These are phyloP conservation scores for Eustalomyia histrio DNA, from an alignment of 2,888 invertebrate genomes.

Conservation along the genomic window DNA sequence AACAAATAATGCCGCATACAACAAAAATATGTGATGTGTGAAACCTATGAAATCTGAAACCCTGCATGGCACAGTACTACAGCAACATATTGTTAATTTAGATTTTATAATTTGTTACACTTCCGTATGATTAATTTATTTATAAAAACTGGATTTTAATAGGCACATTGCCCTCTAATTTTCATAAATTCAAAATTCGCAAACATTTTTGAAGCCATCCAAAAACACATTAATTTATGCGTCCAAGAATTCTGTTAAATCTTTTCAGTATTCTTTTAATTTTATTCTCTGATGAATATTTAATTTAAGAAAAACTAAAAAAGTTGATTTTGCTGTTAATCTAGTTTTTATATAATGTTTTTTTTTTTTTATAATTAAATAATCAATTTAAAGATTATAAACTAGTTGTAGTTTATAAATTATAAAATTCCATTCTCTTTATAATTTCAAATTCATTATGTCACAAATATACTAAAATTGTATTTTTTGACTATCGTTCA, in stretches of 20 bases:
- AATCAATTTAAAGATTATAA: constrained; percentile 24
- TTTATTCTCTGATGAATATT: constrained; percentile 2
- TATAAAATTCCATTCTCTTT: constrained; percentile 18
- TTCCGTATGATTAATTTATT: too few species aligned
- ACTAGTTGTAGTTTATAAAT: constrained; percentile 27
- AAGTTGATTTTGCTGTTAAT: constrained; percentile 32
- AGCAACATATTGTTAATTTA: too few species aligned
- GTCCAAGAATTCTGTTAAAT: not conserved
- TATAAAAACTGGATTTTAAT: not conserved
- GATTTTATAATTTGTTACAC: too few species aligned
- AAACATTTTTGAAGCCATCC: not conserved
- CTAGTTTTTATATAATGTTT: constrained; percentile 32
- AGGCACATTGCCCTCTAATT: not conserved
- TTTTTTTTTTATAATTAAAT: not conserved
- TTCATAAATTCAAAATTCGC: not conserved
- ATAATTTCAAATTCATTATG: constrained; percentile 13
- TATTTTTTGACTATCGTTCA: constrained; percentile 9
- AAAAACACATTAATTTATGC: constrained; percentile 1
- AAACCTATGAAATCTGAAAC: too few species aligned
- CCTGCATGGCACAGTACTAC: too few species aligned
- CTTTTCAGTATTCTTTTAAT: not conserved
- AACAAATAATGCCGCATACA: too few species aligned
- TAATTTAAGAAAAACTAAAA: constrained; percentile 6
- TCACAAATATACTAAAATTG: constrained; percentile 20
- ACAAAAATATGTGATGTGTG: too few species aligned